A percentile compares a stretch with the other conserved stretches of the same genome.
phyloP scores from a whole-genome alignment of 1,140 invertebrate species.

The Ceratosolen solmsi region DNA sequence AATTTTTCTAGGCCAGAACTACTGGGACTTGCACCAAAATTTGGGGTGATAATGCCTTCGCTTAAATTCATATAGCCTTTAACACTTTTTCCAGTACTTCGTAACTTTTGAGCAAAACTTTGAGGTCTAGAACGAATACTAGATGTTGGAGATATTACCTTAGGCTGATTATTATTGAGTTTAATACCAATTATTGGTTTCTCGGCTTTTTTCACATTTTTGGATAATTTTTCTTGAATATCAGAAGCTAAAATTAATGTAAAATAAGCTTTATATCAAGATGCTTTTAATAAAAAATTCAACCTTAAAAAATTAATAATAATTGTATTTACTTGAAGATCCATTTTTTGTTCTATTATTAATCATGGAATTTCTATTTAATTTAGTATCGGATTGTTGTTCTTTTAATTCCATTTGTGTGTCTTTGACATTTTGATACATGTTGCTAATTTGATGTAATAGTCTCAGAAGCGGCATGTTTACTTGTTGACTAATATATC shows the following conservation, averaged over 20 bases:
- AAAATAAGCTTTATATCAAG: conserved; percentile 27
- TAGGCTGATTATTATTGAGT: conserved; percentile 66
- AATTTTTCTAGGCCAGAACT: conserved; percentile 77
- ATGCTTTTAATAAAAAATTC: no score
- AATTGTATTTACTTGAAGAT: conserved; percentile 74
- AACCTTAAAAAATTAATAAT: not conserved
- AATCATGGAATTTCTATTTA: conserved; percentile 70
- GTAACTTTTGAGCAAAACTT: conserved; percentile 88
- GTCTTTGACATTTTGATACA: conserved; percentile 98
- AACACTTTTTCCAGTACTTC: conserved; percentile 87
- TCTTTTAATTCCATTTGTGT: conserved; percentile 91
- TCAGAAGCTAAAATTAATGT: conserved; percentile 76
- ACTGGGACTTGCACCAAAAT: conserved; percentile 78
- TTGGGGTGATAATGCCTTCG: conserved; percentile 82
- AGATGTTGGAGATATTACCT: conserved; percentile 76
- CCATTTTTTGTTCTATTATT: conserved; percentile 71
- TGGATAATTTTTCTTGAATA: conserved; percentile 76
- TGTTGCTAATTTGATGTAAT: conserved; percentile 96
- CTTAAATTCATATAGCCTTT: conserved; percentile 83
- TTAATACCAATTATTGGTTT: conserved; percentile 69
- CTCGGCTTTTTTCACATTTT: conserved; percentile 68
- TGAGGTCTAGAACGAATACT: conserved; percentile 83
- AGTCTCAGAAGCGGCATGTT: conserved; percentile 96
- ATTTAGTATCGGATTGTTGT: conserved; percentile 75
- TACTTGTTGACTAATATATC: conserved; percentile 92